Base-by-base conservation (phyloP, 1,140 invertebrate species). In the Sitobion miscanthi region DNA sequence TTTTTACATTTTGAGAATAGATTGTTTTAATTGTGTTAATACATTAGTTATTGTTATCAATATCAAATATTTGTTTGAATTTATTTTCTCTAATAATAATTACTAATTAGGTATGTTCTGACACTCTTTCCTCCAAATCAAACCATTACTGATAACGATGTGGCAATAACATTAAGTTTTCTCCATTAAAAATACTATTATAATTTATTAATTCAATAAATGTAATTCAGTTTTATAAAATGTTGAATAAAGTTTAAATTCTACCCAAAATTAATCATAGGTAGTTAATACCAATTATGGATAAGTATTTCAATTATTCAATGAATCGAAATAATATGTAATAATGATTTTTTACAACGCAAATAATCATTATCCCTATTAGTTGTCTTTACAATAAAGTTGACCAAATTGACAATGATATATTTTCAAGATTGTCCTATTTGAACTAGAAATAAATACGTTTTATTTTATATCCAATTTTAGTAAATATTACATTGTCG, bases 401-500 rank as follows among this genome's bases (percentile, higher is more conserved):
- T 85, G 0, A 49, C 23, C 5, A 6, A 87, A 5, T 1, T n/a
- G 45, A 87, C 14, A 47, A n/a, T 87, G 42, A 49, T 87, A 86
- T 86, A n/a, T 87, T n/a, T 89, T 38, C 0, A 88, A 30, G 21
- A 52, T 52, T 49, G 52, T 88, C n/a, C 47, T 25, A 89, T 54
- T 88, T 35, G 7, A 52, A 88, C 17, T 20, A 8, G 38, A 54
- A 35, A 38, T 89, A 38, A 62, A 62, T 54, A 54, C 52, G 20
- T 90, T 45, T 14, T 42, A 62, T 62, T 30, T 62, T 90, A 62
- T 42, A 62, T 45, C 6, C 25, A 90, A 57, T 90, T 90, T 57
- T 30, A 23, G n/a, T 89, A 54, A 89, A 89, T 54, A 88, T 11
- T 38, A 54, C 21, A 89, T 54, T 89, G 87, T 89, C 87, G n/a